A percentile compares a stretch with the other conserved stretches of the same genome.
Conservation (phyloP, 2,888 invertebrate genomes). For the Macroteleia sp. region DNA sequence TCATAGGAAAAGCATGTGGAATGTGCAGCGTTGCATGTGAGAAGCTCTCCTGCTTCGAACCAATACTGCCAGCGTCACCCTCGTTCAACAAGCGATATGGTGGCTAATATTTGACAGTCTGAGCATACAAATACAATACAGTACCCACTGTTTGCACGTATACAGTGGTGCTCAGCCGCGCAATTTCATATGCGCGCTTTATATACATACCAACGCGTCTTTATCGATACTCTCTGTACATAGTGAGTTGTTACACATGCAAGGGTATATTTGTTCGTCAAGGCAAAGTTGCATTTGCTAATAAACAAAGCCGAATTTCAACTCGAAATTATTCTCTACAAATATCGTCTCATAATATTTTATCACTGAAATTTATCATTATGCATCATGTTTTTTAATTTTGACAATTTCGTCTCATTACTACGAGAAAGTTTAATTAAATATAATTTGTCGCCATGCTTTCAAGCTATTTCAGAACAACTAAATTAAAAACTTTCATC, state of each 20-base stretch:
- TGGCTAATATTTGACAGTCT: slow-evolving; percentile 82
- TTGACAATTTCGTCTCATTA: no score
- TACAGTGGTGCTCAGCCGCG: slow-evolving; percentile 75
- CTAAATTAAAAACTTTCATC: no score
- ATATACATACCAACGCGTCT: slow-evolving; percentile 47
- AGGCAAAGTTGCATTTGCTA: slow-evolving; percentile 49
- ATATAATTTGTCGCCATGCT: no score
- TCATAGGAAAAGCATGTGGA: slow-evolving; percentile 32
- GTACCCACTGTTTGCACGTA: slow-evolving; percentile 74
- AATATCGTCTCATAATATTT: slow-evolving; percentile 52
- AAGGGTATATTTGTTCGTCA: slow-evolving; percentile 40
- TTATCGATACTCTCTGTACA: slow-evolving; percentile 54
- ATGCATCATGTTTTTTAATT: no score
- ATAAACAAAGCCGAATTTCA: slow-evolving; percentile 55
- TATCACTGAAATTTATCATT: no score
- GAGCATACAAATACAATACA: slow-evolving; percentile 81
- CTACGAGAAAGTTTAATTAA: no score
- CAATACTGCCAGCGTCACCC: slow-evolving; percentile 69
- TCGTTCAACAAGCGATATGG: slow-evolving; percentile 82
- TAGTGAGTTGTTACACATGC: slow-evolving; percentile 50
- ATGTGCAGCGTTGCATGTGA: slow-evolving; percentile 45
- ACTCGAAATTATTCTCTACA: slow-evolving; percentile 51
- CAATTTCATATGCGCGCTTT: slow-evolving; percentile 38
- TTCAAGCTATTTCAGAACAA: no score
- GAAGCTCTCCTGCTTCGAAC: slow-evolving; percentile 50